These are phyloP conservation scores for Pontoporia blainvillei DNA, from an alignment of 2,113 vertebrate species.

Conservation along the genomic window DNA sequence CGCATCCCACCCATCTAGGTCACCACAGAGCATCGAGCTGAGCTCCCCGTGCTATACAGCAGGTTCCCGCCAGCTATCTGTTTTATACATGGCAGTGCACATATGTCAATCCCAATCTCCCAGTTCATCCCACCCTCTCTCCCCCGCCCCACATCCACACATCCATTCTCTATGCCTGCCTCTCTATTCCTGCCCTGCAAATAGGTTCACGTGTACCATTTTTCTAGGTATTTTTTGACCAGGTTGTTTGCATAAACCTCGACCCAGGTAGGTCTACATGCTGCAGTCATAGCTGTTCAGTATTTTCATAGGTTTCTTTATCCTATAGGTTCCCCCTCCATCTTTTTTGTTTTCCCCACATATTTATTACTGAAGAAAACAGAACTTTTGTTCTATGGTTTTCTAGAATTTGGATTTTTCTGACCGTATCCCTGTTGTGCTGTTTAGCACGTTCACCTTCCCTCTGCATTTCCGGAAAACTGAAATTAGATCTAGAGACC, in stretches of 20 bases:
- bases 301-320: neutral
- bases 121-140: no score
- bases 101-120: no score
- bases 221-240: neutral
- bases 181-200: no score
- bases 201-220: no score
- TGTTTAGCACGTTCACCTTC: neutral
- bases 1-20: no score
- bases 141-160: no score
- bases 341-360: neutral
- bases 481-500: neutral
- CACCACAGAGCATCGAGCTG: no score
- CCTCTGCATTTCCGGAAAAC: neutral
- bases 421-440: neutral
- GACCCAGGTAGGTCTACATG: neutral
- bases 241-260: neutral
- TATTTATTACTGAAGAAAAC: neutral
- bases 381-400: neutral
- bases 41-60: no score
- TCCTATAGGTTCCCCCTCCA: neutral
- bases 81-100: no score
- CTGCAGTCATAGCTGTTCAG: accelerated
- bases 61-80: no score
- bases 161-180: no score
- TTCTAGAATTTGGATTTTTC: neutral